Percentiles rank a stretch among this genome's conserved stretches.
Conservation (phyloP, 2,797 vertebrate genomes). For the Fratercula arctica region DNA sequence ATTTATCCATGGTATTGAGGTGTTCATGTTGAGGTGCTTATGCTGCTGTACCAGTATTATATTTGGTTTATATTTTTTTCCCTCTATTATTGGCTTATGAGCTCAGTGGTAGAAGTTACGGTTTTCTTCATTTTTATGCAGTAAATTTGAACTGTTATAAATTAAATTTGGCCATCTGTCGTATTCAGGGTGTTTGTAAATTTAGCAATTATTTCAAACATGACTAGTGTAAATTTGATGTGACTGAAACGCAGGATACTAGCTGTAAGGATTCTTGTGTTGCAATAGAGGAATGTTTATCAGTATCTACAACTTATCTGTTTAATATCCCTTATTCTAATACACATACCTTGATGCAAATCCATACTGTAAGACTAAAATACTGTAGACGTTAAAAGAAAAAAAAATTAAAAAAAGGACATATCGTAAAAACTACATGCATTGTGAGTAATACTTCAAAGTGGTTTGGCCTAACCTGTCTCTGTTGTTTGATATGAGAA, state of each 20-base stretch:
- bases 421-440: neutral
- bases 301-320: neutral
- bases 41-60: neutral
- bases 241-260: neutral
- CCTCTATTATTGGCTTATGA: neutral
- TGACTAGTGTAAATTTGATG: neutral
- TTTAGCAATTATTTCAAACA: neutral
- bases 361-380: neutral
- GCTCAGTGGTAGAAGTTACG: neutral
- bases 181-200: neutral
- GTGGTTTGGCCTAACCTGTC: neutral
- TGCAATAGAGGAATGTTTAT: neutral
- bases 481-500: neutral
- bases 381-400: neutral
- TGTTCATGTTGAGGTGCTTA: neutral
- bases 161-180: neutral
- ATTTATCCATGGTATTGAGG: neutral
- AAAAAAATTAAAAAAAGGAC: neutral
- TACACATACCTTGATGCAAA: neutral
- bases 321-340: neutral
- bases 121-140: neutral
- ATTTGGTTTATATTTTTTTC: neutral
- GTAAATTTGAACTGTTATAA: neutral
- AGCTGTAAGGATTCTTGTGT: neutral
- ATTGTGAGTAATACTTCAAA: neutral